These are phyloP conservation scores for Heteromyza rotundicornis DNA, from an alignment of 2,888 invertebrate species.

Conservation along the genomic window DNA sequence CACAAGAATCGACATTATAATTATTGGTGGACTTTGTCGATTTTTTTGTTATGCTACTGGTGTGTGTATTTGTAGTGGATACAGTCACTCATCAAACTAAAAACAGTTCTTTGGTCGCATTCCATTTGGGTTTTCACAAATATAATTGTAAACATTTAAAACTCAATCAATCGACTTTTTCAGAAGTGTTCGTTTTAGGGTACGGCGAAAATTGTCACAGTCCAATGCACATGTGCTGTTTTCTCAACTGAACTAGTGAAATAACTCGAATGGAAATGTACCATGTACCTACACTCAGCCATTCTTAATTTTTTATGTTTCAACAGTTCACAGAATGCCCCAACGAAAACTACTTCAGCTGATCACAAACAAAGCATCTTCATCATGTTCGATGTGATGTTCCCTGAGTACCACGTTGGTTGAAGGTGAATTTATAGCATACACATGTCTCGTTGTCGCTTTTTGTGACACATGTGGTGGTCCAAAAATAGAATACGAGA, in stretches of 20 bases:
- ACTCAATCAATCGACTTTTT: too few species aligned
- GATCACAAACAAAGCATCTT: neutral
- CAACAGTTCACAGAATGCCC: neutral
- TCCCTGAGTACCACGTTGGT: slow-evolving; percentile 7
- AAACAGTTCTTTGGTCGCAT: too few species aligned
- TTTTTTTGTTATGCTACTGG: too few species aligned
- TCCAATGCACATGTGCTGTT: slow-evolving; percentile 24
- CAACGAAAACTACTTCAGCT: neutral
- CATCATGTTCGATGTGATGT: neutral
- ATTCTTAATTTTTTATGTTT: neutral
- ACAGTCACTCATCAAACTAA: too few species aligned
- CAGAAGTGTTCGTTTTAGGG: neutral
- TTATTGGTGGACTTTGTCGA: too few species aligned
- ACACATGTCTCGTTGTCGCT: slow-evolving; percentile 36
- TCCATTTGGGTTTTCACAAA: too few species aligned
- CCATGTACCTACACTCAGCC: too few species aligned
- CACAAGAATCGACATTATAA: too few species aligned
- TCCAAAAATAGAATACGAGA: slow-evolving; percentile 20
- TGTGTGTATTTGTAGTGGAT: too few species aligned
- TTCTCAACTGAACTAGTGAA: neutral
- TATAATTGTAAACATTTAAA: too few species aligned
- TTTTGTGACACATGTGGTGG: slow-evolving; percentile 14
- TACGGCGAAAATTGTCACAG: slow-evolving; percentile 10
- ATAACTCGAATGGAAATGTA: neutral
- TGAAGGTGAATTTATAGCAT: slow-evolving; percentile 53